Evolutionary conservation across 2,113 vertebrate species (phyloP), one percentile per base, ranked within the genome.

Genomic region (Ailuropoda melanoleuca): DNA sequence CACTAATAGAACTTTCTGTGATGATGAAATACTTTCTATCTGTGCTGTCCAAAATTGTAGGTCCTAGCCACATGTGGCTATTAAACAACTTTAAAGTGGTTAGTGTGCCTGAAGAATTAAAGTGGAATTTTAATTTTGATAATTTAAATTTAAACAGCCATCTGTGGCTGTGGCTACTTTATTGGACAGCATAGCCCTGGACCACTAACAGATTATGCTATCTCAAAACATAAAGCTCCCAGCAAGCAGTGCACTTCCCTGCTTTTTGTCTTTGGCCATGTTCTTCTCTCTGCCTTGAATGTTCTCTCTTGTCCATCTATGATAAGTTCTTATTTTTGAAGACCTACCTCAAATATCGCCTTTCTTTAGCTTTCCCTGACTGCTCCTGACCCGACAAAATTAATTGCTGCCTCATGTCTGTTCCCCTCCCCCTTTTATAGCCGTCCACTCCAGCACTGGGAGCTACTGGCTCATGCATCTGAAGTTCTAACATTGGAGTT

Each of bases 271-370:
- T 93, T 58, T 72, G 60, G 75, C 75, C 77, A 60, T 55, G 43
- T 77, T 93, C 85, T 68, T 50, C 39, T 62, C n/a, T 90, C 31
- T 60, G 34, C 55, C 87, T 85, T 89, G 70, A 96, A 93, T 56
- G 37, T 74, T 90, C 90, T 92, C 77, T 84, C 86, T 86, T 95
- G 39, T 82, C 53, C 64, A 94, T 77, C 60, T 85, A 90, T 43
- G 96, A 0, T 60, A 85, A 95, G 10, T 84, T 90, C 82, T 95
- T 56, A 60, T 53, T 93, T 90, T 90, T 75, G 53, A 90, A 95
- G 77, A 60, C 21, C 55, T n/a, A 72, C 4, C 39, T 94, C 48
- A 94, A 95, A 83, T 89, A 86, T 68, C 43, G 86, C 58, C 29
- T 84, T 92, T 92, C 13, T 58, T 88, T 92, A 43, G 21, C 58